These are phyloP conservation scores for Sabatieria punctata DNA, from an alignment of 2,888 invertebrate genomes.

Conservation along the genomic window DNA sequence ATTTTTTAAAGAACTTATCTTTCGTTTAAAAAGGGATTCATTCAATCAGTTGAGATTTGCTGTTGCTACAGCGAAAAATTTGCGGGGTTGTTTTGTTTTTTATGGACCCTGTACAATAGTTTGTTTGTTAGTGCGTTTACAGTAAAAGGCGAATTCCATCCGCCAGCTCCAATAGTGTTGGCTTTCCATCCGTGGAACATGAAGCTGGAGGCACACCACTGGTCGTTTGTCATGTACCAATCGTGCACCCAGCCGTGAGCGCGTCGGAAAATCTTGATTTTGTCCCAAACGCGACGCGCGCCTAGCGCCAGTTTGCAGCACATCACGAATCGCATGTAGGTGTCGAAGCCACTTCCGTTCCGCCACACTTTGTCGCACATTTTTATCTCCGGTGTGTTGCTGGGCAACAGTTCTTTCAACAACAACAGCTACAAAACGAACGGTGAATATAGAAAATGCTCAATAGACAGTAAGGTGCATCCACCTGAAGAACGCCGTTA, in stretches of 20 bases:
- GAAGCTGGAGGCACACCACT: slow-evolving; percentile 16
- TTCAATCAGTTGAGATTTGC: no score
- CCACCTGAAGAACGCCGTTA: slow-evolving; percentile 25
- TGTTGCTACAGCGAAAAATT: no score
- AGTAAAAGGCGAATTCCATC: slow-evolving; percentile 18
- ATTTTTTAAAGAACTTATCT: no score
- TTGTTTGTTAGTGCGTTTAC: slow-evolving; percentile 6
- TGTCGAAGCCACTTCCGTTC: slow-evolving; percentile 19
- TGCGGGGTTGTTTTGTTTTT: no score
- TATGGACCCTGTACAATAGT: background rate
- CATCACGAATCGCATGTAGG: slow-evolving; percentile 25
- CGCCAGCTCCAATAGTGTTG: slow-evolving; percentile 12
- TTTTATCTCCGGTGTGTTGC: slow-evolving; percentile 14
- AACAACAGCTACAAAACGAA: no score
- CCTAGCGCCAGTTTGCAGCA: slow-evolving; percentile 23
- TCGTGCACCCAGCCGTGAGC: slow-evolving; percentile 14
- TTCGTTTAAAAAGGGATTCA: no score
- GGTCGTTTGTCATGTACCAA: slow-evolving; percentile 18
- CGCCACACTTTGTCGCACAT: slow-evolving; percentile 22
- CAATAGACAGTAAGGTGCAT: no score
- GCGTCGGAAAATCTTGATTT: slow-evolving; percentile 1
- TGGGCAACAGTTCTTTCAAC: slow-evolving; percentile 19
- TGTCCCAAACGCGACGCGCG: slow-evolving; percentile 2
- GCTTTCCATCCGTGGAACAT: slow-evolving; percentile 24
- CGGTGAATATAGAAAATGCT: no score